These are phyloP conservation scores for Cinclus cinclus DNA, from an alignment of 2,113 vertebrate genomes.

Conservation along the genomic window DNA sequence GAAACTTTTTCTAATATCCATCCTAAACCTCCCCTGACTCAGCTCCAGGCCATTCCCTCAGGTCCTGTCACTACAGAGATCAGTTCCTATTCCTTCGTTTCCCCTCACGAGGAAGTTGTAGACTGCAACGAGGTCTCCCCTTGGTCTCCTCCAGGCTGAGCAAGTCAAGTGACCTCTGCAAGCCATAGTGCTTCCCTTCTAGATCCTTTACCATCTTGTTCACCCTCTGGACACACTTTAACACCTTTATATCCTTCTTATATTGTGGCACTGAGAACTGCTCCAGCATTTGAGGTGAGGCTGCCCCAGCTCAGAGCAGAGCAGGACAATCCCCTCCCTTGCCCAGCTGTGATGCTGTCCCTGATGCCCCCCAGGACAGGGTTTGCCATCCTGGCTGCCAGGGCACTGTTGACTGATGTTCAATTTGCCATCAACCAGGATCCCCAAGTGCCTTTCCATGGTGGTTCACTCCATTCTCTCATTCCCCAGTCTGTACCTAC, in stretches of 20 bases:
- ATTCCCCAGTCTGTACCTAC: background rate
- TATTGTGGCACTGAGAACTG: rapidly evolving
- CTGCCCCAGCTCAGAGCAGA: rapidly evolving
- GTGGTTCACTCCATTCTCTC: rapidly evolving
- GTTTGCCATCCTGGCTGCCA: background rate
- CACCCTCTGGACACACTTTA: background rate
- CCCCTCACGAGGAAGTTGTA: rapidly evolving
- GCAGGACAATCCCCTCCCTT: background rate
- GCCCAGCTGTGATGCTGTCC: rapidly evolving
- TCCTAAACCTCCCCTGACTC: background rate
- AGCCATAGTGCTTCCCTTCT: background rate
- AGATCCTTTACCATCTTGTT: background rate
- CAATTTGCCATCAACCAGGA: rapidly evolving
- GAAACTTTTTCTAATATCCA: background rate
- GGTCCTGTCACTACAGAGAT: background rate
- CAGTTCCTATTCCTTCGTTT: rapidly evolving
- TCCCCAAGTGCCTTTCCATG: rapidly evolving
- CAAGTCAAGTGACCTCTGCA: background rate
- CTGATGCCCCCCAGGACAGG: rapidly evolving
- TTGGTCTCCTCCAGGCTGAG: background rate
- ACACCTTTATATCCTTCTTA: background rate
- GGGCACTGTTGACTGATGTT: rapidly evolving
- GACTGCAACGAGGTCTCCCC: rapidly evolving
- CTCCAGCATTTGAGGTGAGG: background rate
- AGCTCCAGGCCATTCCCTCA: background rate